These are phyloP conservation scores for Chaenogobius annularis DNA, from an alignment of 2,113 vertebrate genomes.

Conservation along the genomic window DNA sequence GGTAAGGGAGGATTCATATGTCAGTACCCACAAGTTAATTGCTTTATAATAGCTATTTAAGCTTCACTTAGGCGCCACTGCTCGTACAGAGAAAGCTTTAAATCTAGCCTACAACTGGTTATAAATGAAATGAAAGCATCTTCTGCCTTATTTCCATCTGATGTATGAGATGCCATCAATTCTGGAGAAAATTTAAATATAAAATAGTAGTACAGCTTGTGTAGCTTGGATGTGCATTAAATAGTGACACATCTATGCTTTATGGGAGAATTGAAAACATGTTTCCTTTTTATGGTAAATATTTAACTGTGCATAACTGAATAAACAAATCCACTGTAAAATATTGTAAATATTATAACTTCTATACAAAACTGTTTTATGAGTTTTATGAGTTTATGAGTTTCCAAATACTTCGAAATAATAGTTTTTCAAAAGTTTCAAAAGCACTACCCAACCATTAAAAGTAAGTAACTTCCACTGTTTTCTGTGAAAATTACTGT, in stretches of 20 bases:
- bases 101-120: constrained; percentile 57
- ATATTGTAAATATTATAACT: background rate
- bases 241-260: background rate
- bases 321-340: background rate
- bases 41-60: constrained; percentile 77
- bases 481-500: background rate
- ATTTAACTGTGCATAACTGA: background rate
- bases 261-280: too few species aligned
- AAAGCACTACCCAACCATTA: too few species aligned
- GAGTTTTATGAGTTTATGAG: too few species aligned
- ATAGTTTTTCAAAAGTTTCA: too few species aligned
- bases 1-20: constrained; percentile 72
- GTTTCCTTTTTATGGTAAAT: too few species aligned
- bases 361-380: too few species aligned
- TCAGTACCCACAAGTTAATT: constrained; percentile 76
- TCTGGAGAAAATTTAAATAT: constrained; percentile 33
- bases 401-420: too few species aligned
- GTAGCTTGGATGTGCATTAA: background rate
- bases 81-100: constrained; percentile 61
- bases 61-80: constrained; percentile 66
- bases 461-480: too few species aligned
- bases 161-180: constrained; percentile 49
- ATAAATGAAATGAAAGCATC: constrained; percentile 68
- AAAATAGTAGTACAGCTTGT: background rate
- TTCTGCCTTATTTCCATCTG: constrained; percentile 57